phyloP scores from a whole-genome alignment of 2,113 vertebrate genomes.

The Recurvirostra avosetta region DNA sequence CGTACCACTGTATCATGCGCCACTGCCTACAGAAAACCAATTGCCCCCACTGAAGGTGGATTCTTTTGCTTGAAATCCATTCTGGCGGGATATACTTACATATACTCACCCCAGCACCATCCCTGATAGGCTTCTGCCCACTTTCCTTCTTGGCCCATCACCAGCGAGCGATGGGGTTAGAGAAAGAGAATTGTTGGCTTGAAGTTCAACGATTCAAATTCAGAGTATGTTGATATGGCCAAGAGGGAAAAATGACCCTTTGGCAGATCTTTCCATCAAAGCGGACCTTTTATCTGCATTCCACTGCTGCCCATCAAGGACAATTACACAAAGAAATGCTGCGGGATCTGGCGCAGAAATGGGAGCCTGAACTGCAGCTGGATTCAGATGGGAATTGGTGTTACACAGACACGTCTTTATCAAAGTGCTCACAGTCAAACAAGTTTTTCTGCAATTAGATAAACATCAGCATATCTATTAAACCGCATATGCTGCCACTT shows the following conservation, averaged over 20 bases:
- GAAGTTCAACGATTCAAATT: background rate
- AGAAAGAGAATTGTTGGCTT: background rate
- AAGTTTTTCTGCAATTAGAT: background rate
- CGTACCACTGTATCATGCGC: accelerated
- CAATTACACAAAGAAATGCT: background rate
- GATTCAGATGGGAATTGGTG: background rate
- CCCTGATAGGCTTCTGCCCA: background rate
- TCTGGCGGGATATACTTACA: background rate
- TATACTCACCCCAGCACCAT: background rate
- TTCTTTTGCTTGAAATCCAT: background rate
- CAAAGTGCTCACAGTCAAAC: background rate
- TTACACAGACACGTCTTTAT: background rate
- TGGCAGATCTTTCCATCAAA: background rate
- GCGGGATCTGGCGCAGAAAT: background rate
- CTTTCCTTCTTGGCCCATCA: background rate
- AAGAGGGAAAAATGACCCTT: background rate
- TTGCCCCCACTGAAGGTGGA: background rate
- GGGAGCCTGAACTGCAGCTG: background rate
- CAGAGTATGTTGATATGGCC: background rate
- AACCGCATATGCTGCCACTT: background rate
- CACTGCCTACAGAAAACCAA: background rate
- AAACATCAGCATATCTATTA: background rate
- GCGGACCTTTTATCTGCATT: background rate
- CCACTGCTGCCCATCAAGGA: background rate
- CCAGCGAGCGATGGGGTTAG: background rate